Evolutionary conservation across 2,797 vertebrate genomes (phyloP).

Genomic region (Denticeps clupeoides): DNA sequence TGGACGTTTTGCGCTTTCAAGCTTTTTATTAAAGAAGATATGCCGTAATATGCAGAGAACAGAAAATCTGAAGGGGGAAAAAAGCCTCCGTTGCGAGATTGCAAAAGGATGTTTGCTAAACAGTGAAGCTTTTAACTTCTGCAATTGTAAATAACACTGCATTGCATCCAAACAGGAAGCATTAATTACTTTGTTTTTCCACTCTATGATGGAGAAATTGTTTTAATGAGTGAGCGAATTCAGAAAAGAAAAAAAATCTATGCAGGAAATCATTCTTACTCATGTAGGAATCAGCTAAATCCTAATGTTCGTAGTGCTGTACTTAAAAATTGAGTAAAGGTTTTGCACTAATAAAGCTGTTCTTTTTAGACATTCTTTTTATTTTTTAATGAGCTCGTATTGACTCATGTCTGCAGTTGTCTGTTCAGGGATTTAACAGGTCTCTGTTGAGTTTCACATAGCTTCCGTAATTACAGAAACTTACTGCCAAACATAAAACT

Average conservation of each 20-base stretch:
- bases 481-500: not conserved
- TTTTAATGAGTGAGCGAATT: constrained; percentile 24
- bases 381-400: constrained; percentile 33
- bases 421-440: not conserved
- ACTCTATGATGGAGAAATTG: constrained; percentile 23
- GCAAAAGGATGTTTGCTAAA: constrained; percentile 29
- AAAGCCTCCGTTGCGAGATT: constrained; percentile 25
- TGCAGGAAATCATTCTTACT: too few species aligned
- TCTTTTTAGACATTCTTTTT: constrained; percentile 30
- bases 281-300: constrained; percentile 18
- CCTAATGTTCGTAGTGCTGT: constrained; percentile 7
- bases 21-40: constrained; percentile 45
- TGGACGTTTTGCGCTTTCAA: constrained; percentile 51
- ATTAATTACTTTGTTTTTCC: constrained; percentile 32
- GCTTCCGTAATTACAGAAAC: not conserved
- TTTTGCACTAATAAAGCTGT: constrained; percentile 35
- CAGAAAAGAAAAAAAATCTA: constrained; percentile 10
- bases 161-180: constrained; percentile 25
- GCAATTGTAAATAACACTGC: constrained; percentile 33
- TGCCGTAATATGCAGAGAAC: constrained; percentile 25
- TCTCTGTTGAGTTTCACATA: not conserved
- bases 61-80: constrained; percentile 2
- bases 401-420: not conserved
- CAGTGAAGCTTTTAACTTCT: constrained; percentile 35
- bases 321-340: constrained; percentile 37